A percentile compares a stretch with the other conserved stretches of the same genome.
phyloP scores from a whole-genome alignment of 2,888 invertebrate genomes.

The Eudasyphora cyanicolor region DNA sequence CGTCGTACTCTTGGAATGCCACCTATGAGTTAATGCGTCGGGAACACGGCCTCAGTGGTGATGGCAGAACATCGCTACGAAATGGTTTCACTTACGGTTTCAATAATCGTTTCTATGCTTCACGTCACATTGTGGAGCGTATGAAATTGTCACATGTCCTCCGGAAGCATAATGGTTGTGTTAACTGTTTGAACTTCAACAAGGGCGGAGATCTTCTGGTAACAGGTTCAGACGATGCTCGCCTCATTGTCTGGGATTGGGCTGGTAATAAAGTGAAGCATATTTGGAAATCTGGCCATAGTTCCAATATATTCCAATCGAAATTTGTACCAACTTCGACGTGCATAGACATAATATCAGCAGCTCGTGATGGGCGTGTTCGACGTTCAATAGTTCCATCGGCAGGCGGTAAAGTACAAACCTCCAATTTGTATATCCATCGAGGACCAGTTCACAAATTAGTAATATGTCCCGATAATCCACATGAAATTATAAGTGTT shows the following conservation, averaged over 20 bases:
- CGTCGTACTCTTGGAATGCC: slow-evolving; percentile 74
- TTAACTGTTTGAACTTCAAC: slow-evolving; percentile 95
- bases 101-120: slow-evolving; percentile 88
- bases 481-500: slow-evolving; percentile 89
- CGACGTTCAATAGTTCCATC: slow-evolving; percentile 83
- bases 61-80: slow-evolving; percentile 62
- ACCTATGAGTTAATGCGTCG: slow-evolving; percentile 73
- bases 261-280: slow-evolving; percentile 84
- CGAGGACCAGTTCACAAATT: slow-evolving; percentile 92
- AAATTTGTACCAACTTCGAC: slow-evolving; percentile 89
- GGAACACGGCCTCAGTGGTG: slow-evolving; percentile 72
- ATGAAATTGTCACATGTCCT: slow-evolving; percentile 89
- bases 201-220: slow-evolving; percentile 85
- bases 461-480: slow-evolving; percentile 87
- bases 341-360: slow-evolving; percentile 92
- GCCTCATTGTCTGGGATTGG: slow-evolving; percentile 96
- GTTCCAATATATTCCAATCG: slow-evolving; percentile 93
- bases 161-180: slow-evolving; percentile 92
- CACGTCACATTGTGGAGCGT: slow-evolving; percentile 90
- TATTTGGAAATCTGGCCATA: slow-evolving; percentile 90
- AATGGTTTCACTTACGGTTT: slow-evolving; percentile 79
- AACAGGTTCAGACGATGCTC: slow-evolving; percentile 95
- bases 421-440: slow-evolving; percentile 85
- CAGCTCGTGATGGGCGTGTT: slow-evolving; percentile 94
- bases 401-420: slow-evolving; percentile 80